Evolutionary conservation across 2,113 vertebrate species (phyloP).

Genomic region (Actinemys pallida): DNA sequence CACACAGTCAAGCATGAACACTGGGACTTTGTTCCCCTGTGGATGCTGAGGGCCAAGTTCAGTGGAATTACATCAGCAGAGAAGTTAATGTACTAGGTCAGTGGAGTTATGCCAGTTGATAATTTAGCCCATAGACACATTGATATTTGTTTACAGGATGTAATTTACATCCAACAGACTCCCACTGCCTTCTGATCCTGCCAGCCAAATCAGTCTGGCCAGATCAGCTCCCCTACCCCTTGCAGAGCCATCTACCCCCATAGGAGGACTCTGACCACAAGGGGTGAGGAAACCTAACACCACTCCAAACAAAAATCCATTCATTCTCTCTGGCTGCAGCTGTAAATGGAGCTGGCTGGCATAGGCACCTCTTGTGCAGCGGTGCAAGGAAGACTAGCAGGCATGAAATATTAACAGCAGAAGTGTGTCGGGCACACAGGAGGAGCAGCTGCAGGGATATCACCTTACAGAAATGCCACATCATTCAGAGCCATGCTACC

Average conservation of each 20-base stretch:
- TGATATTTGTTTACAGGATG: neutral
- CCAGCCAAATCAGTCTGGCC: neutral
- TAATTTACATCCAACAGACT: neutral
- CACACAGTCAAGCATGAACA: neutral
- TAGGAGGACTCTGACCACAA: neutral
- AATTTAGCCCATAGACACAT: neutral
- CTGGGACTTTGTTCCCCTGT: neutral
- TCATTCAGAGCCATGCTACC: neutral
- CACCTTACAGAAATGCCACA: neutral
- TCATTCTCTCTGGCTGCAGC: accelerated
- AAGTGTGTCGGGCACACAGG: conserved; percentile 5
- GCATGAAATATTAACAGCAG: conserved; percentile 32
- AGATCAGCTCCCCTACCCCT: neutral
- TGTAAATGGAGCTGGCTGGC: neutral
- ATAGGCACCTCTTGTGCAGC: neutral
- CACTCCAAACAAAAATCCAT: neutral
- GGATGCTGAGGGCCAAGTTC: neutral
- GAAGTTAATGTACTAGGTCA: neutral
- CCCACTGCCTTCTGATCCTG: neutral
- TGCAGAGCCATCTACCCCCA: neutral
- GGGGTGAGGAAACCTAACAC: neutral
- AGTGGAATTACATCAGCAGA: neutral
- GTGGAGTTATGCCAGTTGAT: neutral
- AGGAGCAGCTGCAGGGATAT: neutral
- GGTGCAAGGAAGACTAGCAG: conserved; percentile 22